Conservation (phyloP, 1,140 invertebrate genomes). For the Aphelinus atriplicis region DNA sequence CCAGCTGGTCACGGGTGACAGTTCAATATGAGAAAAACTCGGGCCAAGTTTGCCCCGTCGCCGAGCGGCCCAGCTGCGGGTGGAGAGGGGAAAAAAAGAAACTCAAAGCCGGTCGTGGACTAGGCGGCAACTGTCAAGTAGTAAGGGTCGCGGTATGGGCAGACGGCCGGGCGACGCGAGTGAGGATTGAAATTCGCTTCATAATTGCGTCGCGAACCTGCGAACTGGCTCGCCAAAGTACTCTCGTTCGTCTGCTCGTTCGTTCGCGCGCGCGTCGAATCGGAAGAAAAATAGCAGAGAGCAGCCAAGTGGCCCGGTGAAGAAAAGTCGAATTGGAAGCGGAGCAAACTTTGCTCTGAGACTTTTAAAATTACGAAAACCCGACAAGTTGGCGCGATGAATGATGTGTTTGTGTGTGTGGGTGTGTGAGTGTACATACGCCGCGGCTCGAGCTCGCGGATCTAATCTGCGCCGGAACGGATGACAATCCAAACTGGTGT, state of each 20-base stretch:
- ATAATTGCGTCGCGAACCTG: slow-evolving; percentile 25
- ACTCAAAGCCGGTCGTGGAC: too few species aligned
- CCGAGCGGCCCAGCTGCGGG: not conserved
- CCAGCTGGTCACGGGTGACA: too few species aligned
- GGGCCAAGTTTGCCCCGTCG: too few species aligned
- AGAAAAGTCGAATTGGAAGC: slow-evolving; percentile 19
- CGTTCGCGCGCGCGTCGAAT: not conserved
- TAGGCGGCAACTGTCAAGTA: slow-evolving; percentile 9
- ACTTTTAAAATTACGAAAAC: slow-evolving; percentile 37
- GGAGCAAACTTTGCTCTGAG: slow-evolving; percentile 17
- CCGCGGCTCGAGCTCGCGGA: not conserved
- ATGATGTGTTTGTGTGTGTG: not conserved
- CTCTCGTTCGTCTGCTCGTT: not conserved
- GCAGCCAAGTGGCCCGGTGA: slow-evolving; percentile 11
- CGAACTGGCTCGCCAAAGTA: slow-evolving; percentile 1
- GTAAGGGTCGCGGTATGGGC: slow-evolving; percentile 16
- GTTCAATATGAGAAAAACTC: too few species aligned
- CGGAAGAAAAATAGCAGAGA: not conserved
- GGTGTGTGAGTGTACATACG: not conserved
- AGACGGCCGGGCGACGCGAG: slow-evolving; percentile 6
- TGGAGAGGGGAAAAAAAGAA: not conserved
- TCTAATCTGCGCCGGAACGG: slow-evolving; percentile 17
- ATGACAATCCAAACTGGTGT: slow-evolving; percentile 31
- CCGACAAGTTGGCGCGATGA: slow-evolving; percentile 20
- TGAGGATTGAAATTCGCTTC: slow-evolving; percentile 11